phyloP scores from a whole-genome alignment of 2,888 invertebrate genomes.

The Subacronicta megacephala region DNA sequence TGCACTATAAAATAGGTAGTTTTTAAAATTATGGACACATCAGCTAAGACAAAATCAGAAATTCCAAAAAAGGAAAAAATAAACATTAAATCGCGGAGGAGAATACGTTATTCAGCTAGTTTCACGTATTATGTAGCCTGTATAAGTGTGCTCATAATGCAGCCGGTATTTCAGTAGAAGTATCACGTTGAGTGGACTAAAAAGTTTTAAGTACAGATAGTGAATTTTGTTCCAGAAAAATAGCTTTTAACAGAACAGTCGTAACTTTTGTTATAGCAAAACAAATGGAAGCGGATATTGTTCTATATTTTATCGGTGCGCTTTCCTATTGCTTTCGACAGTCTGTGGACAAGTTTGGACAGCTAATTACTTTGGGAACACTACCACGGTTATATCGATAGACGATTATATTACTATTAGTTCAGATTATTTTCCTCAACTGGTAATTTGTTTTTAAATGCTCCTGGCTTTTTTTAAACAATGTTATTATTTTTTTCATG shows the following conservation, averaged over 20 bases:
- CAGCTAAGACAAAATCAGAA: too few relatives aligned
- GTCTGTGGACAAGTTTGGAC: conserved; percentile 39
- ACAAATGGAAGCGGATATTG: conserved; percentile 12
- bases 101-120: too few relatives aligned
- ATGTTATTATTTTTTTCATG: too few relatives aligned
- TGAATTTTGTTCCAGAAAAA: conserved; percentile 1
- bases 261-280: conserved; percentile 13
- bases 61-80: too few relatives aligned
- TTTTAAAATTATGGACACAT: too few relatives aligned
- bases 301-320: conserved; percentile 28
- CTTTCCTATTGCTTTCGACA: conserved; percentile 47
- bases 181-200: neutral
- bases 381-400: conserved; percentile 13
- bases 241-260: neutral
- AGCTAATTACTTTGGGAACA: conserved; percentile 44
- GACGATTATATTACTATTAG: neutral
- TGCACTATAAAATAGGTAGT: too few relatives aligned
- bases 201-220: neutral
- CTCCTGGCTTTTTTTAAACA: too few relatives aligned
- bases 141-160: too few relatives aligned
- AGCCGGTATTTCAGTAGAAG: neutral
- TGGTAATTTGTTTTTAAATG: too few relatives aligned
- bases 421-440: too few relatives aligned
- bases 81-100: too few relatives aligned
- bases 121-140: too few relatives aligned